Conservation (phyloP, 2,888 invertebrate genomes). For the Abrostola tripartita region DNA sequence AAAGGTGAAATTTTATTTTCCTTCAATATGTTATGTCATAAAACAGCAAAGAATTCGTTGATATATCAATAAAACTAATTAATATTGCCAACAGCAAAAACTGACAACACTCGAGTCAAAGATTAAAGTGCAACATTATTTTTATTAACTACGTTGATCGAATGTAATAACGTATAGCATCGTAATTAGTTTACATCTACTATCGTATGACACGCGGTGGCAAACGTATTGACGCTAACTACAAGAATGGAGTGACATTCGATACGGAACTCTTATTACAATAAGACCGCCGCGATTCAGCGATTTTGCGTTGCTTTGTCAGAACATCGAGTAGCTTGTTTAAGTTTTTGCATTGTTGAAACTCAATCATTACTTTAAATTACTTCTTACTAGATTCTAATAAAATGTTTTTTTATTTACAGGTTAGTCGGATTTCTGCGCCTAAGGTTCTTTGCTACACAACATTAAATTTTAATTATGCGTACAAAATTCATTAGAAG, state of each 20-base stretch:
- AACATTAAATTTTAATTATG: too few relatives aligned
- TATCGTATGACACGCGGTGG: slow-evolving; percentile 18
- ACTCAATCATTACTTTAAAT: too few relatives aligned
- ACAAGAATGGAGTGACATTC: slow-evolving; percentile 60
- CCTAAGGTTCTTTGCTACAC: too few relatives aligned
- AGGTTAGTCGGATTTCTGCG: too few relatives aligned
- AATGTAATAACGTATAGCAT: slow-evolving; percentile 23
- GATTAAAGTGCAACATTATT: slow-evolving; percentile 49
- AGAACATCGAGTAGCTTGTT: slow-evolving; percentile 12
- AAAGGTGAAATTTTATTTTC: slow-evolving; percentile 6
- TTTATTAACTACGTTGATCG: slow-evolving; percentile 38
- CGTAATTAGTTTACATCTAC: slow-evolving; percentile 19
- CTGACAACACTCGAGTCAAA: slow-evolving; percentile 43
- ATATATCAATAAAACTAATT: slow-evolving; percentile 48
- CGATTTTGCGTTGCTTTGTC: slow-evolving; percentile 46
- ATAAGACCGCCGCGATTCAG: slow-evolving; percentile 65
- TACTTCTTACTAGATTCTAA: too few relatives aligned
- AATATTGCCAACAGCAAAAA: slow-evolving; percentile 39
- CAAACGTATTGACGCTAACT: slow-evolving; percentile 30
- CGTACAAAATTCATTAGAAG: too few relatives aligned
- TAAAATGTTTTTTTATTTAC: too few relatives aligned
- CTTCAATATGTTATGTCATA: too few relatives aligned
- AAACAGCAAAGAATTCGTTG: slow-evolving; percentile 38
- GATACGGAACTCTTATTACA: slow-evolving; percentile 61
- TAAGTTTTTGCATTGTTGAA: too few relatives aligned